Percentiles rank a stretch among this genome's conserved stretches.
These are phyloP conservation scores for Halichondria panicea DNA, from an alignment of 37 sponge, comb jelly and placozoan species.

Conservation along the genomic window DNA sequence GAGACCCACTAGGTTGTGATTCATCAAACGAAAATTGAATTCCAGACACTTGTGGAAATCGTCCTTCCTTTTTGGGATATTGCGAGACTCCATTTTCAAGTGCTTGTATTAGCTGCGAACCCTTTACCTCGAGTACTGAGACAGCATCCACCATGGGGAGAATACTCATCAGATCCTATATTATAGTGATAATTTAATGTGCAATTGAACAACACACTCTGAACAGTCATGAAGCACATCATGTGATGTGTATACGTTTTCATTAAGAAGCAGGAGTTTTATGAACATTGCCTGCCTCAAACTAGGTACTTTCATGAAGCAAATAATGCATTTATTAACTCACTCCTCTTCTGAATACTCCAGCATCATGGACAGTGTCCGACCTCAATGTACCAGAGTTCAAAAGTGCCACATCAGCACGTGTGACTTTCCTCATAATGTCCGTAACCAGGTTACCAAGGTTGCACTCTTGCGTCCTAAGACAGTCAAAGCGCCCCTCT, in stretches of 20 bases:
- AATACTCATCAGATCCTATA: slow-evolving; percentile 53
- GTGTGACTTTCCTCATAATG: slow-evolving; percentile 60
- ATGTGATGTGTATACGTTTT: no score
- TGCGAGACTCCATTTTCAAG: slow-evolving; percentile 86
- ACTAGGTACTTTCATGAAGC: no score
- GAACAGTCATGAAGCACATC: not conserved
- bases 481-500: slow-evolving; percentile 65
- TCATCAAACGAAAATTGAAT: slow-evolving; percentile 76
- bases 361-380: slow-evolving; percentile 51
- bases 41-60: slow-evolving; percentile 88
- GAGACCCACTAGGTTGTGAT: slow-evolving; percentile 27
- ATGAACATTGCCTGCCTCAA: no score
- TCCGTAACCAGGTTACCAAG: slow-evolving; percentile 80
- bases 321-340: no score
- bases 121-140: slow-evolving; percentile 39
- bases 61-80: slow-evolving; percentile 77
- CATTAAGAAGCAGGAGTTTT: no score
- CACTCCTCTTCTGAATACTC: slow-evolving; percentile 56
- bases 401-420: slow-evolving; percentile 73
- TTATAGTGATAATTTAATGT: not conserved
- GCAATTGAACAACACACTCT: not conserved
- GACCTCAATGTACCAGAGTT: slow-evolving; percentile 73
- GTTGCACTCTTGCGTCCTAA: slow-evolving; percentile 76
- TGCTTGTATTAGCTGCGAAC: slow-evolving; percentile 57
- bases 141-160: slow-evolving; percentile 56